Base-by-base conservation (phyloP, 1,140 invertebrate species). In the Aphaenogaster rudis region DNA sequence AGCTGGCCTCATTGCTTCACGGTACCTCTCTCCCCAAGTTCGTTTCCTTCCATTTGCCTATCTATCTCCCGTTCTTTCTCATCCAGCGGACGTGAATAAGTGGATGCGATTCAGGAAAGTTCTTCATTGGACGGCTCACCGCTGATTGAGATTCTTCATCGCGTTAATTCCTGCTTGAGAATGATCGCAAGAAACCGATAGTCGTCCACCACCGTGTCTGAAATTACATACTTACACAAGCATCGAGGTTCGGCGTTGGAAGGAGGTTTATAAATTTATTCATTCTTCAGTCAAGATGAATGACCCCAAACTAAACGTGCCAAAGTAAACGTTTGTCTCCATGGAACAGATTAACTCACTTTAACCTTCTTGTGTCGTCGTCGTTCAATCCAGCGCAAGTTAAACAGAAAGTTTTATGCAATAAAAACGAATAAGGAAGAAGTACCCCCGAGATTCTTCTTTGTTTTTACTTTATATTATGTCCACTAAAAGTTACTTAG, bases 61-160 rank as follows among this genome's bases (percentile, higher is more conserved):
- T 78, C 66, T 82, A 72, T 82, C 67, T 74, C 54, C 28, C 54
- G 67, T 82, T 84, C 69, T 93, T 91, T 87, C 88, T 87, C 82
- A 92, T 66, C 61, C 88, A 74, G 67, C 86, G 81, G 88, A 91
- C 88, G 90, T 92, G 92, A 93, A 92, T 93, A 93, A 93, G 91
- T 89, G 87, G 88, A 90, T 86, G 88, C 87, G 76, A 91, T 91
- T 91, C 88, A 87, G 79, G 88, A 92, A 93, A 86, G 48, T 91
- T 89, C 88, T 71, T 86, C 52, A 63, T 80, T 64, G 45, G 69
- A 77, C 69, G 71, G 82, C 57, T 76, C 28, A 33, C 54, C 85
- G 66, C 52, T 84, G 89, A 90, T 90, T 87, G 86, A 90, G 88
- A 87, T 89, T 90, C 84, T 86, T 90, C 77, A 61, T 78, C 84